phyloP scores from a whole-genome alignment of 2,888 invertebrate genomes.

The Galerucella calmariensis region DNA sequence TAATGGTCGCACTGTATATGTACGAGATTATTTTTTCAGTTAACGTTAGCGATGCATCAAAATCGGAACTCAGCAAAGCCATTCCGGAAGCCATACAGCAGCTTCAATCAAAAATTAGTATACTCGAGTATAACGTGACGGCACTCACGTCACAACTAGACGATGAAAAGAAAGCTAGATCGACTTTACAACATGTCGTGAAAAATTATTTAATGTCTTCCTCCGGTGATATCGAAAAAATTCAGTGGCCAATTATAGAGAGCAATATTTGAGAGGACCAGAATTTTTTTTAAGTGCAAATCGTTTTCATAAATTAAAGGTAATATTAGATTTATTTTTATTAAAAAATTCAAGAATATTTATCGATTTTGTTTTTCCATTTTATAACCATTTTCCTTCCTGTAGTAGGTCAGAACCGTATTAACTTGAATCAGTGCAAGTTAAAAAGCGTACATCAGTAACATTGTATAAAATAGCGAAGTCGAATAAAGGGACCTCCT shows the following conservation, averaged over 20 bases:
- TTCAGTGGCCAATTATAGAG: slow-evolving; percentile 61
- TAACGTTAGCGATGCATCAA: slow-evolving; percentile 53
- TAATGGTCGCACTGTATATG: neutral
- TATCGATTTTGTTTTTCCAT: neutral
- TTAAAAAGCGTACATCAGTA: no score
- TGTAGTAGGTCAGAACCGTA: no score
- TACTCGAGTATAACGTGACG: slow-evolving; percentile 60
- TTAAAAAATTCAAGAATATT: neutral
- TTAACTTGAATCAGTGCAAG: no score
- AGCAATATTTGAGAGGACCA: slow-evolving; percentile 50
- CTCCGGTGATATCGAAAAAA: slow-evolving; percentile 59
- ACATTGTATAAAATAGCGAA: no score
- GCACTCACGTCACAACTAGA: slow-evolving; percentile 59
- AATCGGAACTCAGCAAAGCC: slow-evolving; percentile 53
- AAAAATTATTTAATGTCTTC: slow-evolving; percentile 55
- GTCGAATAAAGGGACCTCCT: no score
- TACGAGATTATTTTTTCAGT: slow-evolving; percentile 48
- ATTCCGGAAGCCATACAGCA: slow-evolving; percentile 52
- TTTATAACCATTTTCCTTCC: no score
- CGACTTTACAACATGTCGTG: slow-evolving; percentile 53
- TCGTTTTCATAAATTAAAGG: neutral
- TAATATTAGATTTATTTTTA: neutral
- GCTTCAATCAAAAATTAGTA: slow-evolving; percentile 57
- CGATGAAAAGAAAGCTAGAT: slow-evolving; percentile 62
- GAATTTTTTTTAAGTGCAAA: neutral